Conservation (phyloP, 1,140 invertebrate genomes). For the Cydia strobilella region DNA sequence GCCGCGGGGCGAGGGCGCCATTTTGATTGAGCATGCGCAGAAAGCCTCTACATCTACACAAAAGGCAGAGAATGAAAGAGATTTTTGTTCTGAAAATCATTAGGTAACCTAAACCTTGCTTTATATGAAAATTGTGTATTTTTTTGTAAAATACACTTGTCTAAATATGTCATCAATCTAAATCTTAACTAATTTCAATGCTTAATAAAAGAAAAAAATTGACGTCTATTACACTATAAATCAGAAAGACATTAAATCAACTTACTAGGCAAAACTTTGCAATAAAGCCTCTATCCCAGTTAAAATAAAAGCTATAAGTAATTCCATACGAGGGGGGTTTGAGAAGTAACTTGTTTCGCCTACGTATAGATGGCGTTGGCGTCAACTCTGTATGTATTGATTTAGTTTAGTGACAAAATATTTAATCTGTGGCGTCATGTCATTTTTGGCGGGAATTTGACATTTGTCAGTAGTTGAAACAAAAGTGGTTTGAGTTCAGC, state of each 20-base stretch:
- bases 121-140: background rate
- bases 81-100: background rate
- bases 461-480: too few species aligned
- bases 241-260: constrained; percentile 3
- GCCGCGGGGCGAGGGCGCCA: constrained; percentile 41
- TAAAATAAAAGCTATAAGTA: too few species aligned
- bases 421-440: too few species aligned
- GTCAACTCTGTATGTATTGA: too few species aligned
- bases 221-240: background rate
- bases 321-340: too few species aligned
- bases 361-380: too few species aligned
- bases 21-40: constrained; percentile 55
- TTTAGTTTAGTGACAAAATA: too few species aligned
- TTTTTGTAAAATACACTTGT: background rate
- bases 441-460: too few species aligned
- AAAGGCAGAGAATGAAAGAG: constrained; percentile 6
- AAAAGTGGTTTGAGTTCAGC: too few species aligned
- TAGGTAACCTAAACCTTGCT: background rate
- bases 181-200: background rate
- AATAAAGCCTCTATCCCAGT: background rate
- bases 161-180: background rate
- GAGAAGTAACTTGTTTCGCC: too few species aligned
- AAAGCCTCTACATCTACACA: constrained; percentile 23
- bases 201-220: background rate
- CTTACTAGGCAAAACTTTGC: background rate